Evolutionary conservation across 2,113 vertebrate species (phyloP).

Genomic region (Corythornis madagascariensis): DNA sequence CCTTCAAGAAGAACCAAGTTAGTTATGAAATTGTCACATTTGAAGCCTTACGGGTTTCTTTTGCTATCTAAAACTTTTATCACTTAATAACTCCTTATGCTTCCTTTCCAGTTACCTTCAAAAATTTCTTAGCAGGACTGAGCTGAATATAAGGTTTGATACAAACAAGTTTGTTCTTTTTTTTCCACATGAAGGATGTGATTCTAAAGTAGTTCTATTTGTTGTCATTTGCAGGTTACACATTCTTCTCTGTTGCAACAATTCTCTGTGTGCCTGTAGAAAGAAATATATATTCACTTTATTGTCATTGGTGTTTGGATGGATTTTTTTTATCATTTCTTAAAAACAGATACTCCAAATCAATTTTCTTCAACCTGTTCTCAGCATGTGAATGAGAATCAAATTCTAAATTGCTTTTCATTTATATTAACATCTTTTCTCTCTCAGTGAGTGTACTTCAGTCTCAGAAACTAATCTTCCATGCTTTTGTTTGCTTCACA

Average conservation of each 20-base stretch:
- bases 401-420: slow-evolving; percentile 22
- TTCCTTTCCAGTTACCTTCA: slow-evolving; percentile 31
- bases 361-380: slow-evolving; percentile 4
- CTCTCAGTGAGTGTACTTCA: background rate
- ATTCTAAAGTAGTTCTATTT: slow-evolving; percentile 3
- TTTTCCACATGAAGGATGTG: background rate
- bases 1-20: background rate
- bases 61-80: background rate
- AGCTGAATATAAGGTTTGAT: background rate
- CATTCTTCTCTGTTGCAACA: background rate
- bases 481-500: background rate
- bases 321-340: background rate
- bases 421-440: slow-evolving; percentile 8
- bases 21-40: slow-evolving; percentile 8
- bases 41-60: slow-evolving; percentile 15
- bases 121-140: background rate
- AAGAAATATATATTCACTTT: slow-evolving; percentile 1
- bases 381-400: background rate
- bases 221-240: background rate
- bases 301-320: background rate
- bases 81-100: background rate
- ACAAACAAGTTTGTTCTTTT: background rate
- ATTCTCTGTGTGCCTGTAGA: background rate
- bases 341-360: background rate
- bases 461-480: background rate